These are phyloP conservation scores for Crypturellus undulatus DNA, from an alignment of 2,113 vertebrate species.

Conservation along the genomic window DNA sequence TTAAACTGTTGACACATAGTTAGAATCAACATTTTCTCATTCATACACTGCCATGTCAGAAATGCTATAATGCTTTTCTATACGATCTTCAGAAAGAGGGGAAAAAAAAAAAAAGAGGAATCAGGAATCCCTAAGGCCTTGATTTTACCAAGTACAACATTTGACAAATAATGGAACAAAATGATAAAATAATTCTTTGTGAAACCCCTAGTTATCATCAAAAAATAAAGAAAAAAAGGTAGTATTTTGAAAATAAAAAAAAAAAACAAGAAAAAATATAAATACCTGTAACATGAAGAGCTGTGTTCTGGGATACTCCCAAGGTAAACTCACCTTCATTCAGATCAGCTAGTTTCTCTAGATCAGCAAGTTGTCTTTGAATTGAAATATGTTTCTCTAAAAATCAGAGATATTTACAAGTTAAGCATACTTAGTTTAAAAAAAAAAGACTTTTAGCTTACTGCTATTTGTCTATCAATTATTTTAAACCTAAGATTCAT, in stretches of 20 bases:
- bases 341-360: constrained; percentile 87
- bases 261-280: neutral
- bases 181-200: neutral
- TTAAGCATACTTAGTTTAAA: neutral
- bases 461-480: neutral
- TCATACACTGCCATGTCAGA: neutral
- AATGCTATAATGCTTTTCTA: neutral
- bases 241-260: neutral
- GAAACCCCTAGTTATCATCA: neutral
- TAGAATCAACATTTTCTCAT: neutral
- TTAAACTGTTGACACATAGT: neutral
- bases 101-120: neutral
- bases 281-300: constrained; percentile 57
- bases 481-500: neutral
- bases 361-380: constrained; percentile 87
- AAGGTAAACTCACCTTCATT: constrained; percentile 78
- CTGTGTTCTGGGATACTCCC: constrained; percentile 42
- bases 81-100: neutral
- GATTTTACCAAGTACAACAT: neutral
- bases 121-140: neutral
- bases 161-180: neutral
- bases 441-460: neutral
- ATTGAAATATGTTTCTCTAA: constrained; percentile 94
- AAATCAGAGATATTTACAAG: constrained; percentile 45
- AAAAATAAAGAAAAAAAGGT: neutral